Base-by-base conservation (phyloP, 2,888 invertebrate species). In the Gisinianus flammeolus region DNA sequence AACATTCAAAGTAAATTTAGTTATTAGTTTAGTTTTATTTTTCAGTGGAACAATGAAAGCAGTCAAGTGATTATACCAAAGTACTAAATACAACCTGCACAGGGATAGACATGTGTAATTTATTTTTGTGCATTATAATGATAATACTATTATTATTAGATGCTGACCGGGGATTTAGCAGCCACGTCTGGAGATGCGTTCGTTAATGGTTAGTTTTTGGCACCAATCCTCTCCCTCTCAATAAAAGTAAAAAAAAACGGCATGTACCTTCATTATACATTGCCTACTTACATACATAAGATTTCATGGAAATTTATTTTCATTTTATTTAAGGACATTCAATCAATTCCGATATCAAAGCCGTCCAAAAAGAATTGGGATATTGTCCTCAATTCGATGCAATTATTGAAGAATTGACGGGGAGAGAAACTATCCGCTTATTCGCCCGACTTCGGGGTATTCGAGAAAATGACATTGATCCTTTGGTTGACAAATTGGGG, bases 1-100 rank as follows among this genome's bases (percentile, higher is more conserved):
- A 6, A 89, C 95, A 0, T 96, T 97, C 86, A 93, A 93, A 88
- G 94, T 95, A 93, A n/a, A n/a, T n/a, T n/a, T n/a, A n/a, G n/a
- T n/a, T n/a, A n/a, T n/a, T n/a, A n/a, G n/a, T n/a, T n/a, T n/a
- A n/a, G n/a, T n/a, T n/a, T n/a, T n/a, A n/a, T n/a, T n/a, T n/a
- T n/a, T n/a, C n/a, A n/a, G n/a, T n/a, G n/a, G n/a, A n/a, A n/a
- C n/a, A n/a, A n/a, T n/a, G n/a, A n/a, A n/a, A n/a, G n/a, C n/a
- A n/a, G n/a, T n/a, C n/a, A n/a, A n/a, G n/a, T n/a, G n/a, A n/a
- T n/a, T n/a, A n/a, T n/a, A n/a, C n/a, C n/a, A n/a, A n/a, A n/a
- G n/a, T n/a, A n/a, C n/a, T n/a, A n/a, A n/a, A n/a, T n/a, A n/a
- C n/a, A n/a, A n/a, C n/a, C n/a, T n/a, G n/a, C n/a, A n/a, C n/a